Percentiles rank a stretch among this genome's conserved stretches.
These are phyloP conservation scores for Ricordea florida DNA, from an alignment of 92 coral and sea anemone genomes.

Conservation along the genomic window DNA sequence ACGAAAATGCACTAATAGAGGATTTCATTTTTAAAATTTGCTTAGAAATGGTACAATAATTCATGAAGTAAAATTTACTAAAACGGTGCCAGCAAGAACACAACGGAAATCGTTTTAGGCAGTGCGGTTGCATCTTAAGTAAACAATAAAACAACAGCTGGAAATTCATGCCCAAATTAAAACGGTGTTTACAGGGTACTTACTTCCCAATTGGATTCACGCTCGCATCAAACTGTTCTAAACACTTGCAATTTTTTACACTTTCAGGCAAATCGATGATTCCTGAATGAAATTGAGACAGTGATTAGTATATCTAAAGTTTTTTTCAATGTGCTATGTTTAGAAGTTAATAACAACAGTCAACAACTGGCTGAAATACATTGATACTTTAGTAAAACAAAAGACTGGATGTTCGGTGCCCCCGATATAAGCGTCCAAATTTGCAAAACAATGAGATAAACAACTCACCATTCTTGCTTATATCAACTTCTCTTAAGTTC, in stretches of 20 bases:
- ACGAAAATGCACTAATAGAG: no score
- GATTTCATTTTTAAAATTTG: no score
- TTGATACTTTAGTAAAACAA: no score
- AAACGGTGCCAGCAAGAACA: no score
- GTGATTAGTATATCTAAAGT: neutral
- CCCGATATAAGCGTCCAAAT: neutral
- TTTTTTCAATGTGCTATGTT: no score
- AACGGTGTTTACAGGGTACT: conserved; percentile 21
- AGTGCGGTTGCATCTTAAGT: neutral
- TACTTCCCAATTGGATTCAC: conserved; percentile 97
- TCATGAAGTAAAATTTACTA: no score
- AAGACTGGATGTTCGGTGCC: no score
- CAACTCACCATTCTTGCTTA: conserved; percentile 88
- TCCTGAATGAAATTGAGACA: conserved; percentile 57
- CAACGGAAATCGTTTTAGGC: no score
- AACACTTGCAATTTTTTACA: conserved; percentile 80
- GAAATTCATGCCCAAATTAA: neutral
- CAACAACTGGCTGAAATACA: no score
- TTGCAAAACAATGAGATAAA: neutral
- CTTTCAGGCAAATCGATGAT: conserved; percentile 91
- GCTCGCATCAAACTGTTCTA: conserved; percentile 89
- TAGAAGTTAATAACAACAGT: no score
- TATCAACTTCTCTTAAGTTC: conserved; percentile 77
- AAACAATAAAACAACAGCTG: neutral
- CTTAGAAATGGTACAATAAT: no score